Base-by-base conservation (phyloP, 2,113 vertebrate species). In the Illadopsis cleaveri region DNA sequence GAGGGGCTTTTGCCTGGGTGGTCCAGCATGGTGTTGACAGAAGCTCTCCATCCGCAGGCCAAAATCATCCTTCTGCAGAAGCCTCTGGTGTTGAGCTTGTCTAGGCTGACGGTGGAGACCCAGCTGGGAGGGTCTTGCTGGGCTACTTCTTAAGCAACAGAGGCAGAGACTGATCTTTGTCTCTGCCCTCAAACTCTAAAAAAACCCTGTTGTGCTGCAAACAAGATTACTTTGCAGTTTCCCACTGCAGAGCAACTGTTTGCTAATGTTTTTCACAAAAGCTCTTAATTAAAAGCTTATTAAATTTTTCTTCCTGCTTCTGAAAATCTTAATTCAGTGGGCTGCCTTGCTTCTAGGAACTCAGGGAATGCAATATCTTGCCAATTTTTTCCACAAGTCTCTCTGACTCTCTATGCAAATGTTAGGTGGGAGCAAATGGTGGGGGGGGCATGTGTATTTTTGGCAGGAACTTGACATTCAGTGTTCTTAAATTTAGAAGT, bases 401-500 rank as follows among this genome's bases (percentile, higher is more conserved):
- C 24, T 73, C 40, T 85, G 57, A 69, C 37, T 66, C 30, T 78
- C 28, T 21, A 2, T 64, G 77, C 70, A 61, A 75, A 65, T 70
- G 61, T 80, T 88, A 87, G 57, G 45, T 81, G 40, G 51, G 62
- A 95, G 53, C 54, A 79, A 66, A 61, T 35, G 40, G 16, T 0
- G 18, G 47, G 5, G 47, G 16, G 15, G 13, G 13, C 4, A 33
- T 56, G 9, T 2, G 7, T 84, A 57, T 44, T 84, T 93, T 65
- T 79, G 35, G 35, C 53, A 82, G 53, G 30, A 89, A 60, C 22
- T 57, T 77, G 44, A 82, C 72, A n/a, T 89, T 77, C 21, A 19
- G 11, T 76, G 15, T 92, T 91, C 37, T 75, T 75, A 78, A 73
- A 72, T 73, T 44, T 77, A 77, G 57, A 66, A 73, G 30, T 78